These are phyloP conservation scores for Salvelinus alpinus DNA, from an alignment of 2,113 vertebrate species.

Conservation along the genomic window DNA sequence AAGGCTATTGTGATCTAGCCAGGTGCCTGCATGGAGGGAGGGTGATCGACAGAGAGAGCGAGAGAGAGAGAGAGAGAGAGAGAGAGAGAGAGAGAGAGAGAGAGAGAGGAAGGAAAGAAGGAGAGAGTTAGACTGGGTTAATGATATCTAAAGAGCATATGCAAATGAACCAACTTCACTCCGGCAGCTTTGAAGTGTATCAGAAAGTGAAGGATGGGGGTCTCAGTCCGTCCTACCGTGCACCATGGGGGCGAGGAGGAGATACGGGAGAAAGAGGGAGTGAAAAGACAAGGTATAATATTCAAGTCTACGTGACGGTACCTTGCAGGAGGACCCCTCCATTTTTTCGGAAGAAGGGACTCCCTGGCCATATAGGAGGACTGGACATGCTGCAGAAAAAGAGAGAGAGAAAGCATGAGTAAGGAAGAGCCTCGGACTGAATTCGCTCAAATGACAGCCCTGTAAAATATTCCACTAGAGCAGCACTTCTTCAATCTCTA, in stretches of 20 bases:
- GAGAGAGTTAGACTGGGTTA: slow-evolving; percentile 1
- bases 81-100: background rate
- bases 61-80: background rate
- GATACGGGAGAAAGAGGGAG: background rate
- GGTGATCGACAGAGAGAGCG: background rate
- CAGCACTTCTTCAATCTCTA: background rate
- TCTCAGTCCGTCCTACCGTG: background rate
- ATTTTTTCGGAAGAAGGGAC: slow-evolving; percentile 96
- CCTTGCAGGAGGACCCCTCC: slow-evolving; percentile 95
- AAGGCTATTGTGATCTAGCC: background rate
- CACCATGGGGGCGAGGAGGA: background rate
- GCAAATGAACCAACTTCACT: background rate
- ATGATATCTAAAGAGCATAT: background rate
- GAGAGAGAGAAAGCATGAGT: background rate
- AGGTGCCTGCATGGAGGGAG: background rate
- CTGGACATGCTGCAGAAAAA: slow-evolving; percentile 79
- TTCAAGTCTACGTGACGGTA: slow-evolving; percentile 61
- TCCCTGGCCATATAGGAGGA: slow-evolving; percentile 95
- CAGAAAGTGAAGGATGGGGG: slow-evolving; percentile 15
- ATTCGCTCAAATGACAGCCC: slow-evolving; percentile 29
- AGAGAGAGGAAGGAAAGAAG: background rate
- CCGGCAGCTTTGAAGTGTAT: slow-evolving; percentile 16
- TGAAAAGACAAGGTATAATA: slow-evolving; percentile 10
- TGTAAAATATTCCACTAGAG: slow-evolving; percentile 12
- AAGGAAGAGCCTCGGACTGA: background rate